A percentile compares a stretch with the other conserved stretches of the same genome.
Evolutionary conservation across 2,113 vertebrate genomes (phyloP).

Genomic region (Oplegnathus fasciatus): DNA sequence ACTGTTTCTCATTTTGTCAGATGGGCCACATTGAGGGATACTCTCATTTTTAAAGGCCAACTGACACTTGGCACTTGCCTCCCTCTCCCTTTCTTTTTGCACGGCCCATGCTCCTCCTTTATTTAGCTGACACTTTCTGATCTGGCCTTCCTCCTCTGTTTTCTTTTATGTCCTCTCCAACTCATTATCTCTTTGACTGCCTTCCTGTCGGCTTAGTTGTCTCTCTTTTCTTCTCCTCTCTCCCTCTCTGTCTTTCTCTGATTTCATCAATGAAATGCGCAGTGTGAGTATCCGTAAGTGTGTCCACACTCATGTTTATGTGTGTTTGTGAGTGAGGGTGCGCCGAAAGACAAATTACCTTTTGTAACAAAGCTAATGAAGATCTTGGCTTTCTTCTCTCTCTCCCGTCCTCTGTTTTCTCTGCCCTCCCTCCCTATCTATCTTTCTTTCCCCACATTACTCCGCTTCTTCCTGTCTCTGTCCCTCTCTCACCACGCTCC

Average conservation of each 20-base stretch:
- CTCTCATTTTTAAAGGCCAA: conserved; percentile 43
- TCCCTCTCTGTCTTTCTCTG: conserved; percentile 23
- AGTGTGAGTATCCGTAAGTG: conserved; percentile 39
- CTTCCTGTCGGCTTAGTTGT: conserved; percentile 25
- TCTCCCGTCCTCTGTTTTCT: conserved; percentile 48
- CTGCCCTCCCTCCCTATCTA: conserved; percentile 40
- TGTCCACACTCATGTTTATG: conserved; percentile 40
- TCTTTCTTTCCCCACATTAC: conserved; percentile 45
- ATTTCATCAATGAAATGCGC: conserved; percentile 56
- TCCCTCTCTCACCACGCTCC: conserved; percentile 15
- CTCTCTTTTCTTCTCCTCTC: conserved; percentile 31
- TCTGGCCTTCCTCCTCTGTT: conserved; percentile 29
- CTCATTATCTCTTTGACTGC: conserved; percentile 61
- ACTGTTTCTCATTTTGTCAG: conserved; percentile 9
- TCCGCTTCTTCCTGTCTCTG: conserved; percentile 33
- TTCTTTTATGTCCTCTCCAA: conserved; percentile 50
- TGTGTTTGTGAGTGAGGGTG: conserved; percentile 25
- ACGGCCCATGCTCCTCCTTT: conserved; percentile 19
- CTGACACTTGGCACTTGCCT: conserved; percentile 28
- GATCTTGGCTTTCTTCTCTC: conserved; percentile 66
- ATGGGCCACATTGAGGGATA: neutral
- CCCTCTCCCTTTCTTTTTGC: conserved; percentile 28
- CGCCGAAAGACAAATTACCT: conserved; percentile 66
- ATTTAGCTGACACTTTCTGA: conserved; percentile 53
- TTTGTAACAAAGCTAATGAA: conserved; percentile 75